Evolutionary conservation across 1,140 invertebrate genomes (phyloP).

Genomic region (Halyomorpha halys): DNA sequence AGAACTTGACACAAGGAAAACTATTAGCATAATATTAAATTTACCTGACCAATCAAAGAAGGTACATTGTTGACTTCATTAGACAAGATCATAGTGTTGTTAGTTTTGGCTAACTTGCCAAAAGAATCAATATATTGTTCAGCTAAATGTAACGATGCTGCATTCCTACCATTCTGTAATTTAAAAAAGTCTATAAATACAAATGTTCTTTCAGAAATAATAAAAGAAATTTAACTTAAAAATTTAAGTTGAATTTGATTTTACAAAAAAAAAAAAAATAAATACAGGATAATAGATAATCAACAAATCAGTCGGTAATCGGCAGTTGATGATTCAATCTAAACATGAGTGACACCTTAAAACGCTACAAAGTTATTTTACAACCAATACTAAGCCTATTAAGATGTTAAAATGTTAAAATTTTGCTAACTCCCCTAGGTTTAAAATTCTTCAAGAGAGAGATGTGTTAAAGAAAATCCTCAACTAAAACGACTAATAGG

Average conservation of each 20-base stretch:
- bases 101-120: conserved; percentile 80
- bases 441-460: too few relatives aligned
- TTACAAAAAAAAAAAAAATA: background rate
- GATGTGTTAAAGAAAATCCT: too few relatives aligned
- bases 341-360: too few relatives aligned
- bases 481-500: too few relatives aligned
- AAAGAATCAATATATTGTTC: conserved; percentile 94
- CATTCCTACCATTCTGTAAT: conserved; percentile 63
- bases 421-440: too few relatives aligned
- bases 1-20: background rate
- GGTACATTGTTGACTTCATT: conserved; percentile 79
- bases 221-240: background rate
- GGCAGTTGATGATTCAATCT: too few relatives aligned
- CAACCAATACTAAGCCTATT: too few relatives aligned
- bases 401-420: too few relatives aligned
- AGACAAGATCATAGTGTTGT: conserved; percentile 91
- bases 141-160: conserved; percentile 82
- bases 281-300: background rate
- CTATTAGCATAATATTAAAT: background rate
- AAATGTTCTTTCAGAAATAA: conserved; percentile 6
- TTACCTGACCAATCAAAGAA: conserved; percentile 71
- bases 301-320: too few relatives aligned
- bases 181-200: background rate
- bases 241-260: background rate
- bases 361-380: too few relatives aligned